These are phyloP conservation scores for Drosophila repletoides DNA, from an alignment of 1,140 invertebrate genomes.

Conservation along the genomic window DNA sequence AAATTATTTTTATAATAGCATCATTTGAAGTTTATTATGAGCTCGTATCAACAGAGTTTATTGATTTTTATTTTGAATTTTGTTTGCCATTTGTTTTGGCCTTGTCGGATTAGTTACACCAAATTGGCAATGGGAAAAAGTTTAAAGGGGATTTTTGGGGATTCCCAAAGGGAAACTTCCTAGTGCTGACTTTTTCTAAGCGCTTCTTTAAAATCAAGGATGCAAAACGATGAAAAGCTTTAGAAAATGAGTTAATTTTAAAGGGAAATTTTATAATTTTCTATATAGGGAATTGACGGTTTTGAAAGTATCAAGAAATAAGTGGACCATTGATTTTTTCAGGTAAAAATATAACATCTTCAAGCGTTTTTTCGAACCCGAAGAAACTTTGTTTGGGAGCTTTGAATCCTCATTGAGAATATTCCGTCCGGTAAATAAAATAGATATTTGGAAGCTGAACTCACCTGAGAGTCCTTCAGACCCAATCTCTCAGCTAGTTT, in stretches of 20 bases:
- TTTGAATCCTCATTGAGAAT: no score
- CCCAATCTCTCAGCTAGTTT: conserved; percentile 97
- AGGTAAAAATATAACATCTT: no score
- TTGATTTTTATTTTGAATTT: conserved; percentile 34
- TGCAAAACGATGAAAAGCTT: not conserved
- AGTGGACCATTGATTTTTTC: no score
- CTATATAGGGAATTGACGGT: no score
- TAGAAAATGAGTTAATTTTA: not conserved
- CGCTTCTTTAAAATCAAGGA: no score
- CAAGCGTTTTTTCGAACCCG: no score
- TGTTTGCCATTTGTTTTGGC: conserved; percentile 32
- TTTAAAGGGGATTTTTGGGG: no score
- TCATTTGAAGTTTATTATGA: conserved; percentile 47
- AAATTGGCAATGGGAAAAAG: conserved; percentile 17
- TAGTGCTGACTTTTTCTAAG: no score
- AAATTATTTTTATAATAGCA: conserved; percentile 44
- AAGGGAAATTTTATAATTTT: no score
- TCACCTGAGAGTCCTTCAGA: conserved; percentile 96
- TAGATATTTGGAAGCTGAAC: conserved; percentile 25
- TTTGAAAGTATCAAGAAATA: no score
- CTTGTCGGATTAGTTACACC: not conserved
- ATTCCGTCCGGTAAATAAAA: not conserved
- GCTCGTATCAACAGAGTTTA: conserved; percentile 17
- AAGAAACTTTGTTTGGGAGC: no score
- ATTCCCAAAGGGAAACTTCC: no score